Base-by-base conservation (phyloP, 2,797 vertebrate species). In the Brachymystax lenok region DNA sequence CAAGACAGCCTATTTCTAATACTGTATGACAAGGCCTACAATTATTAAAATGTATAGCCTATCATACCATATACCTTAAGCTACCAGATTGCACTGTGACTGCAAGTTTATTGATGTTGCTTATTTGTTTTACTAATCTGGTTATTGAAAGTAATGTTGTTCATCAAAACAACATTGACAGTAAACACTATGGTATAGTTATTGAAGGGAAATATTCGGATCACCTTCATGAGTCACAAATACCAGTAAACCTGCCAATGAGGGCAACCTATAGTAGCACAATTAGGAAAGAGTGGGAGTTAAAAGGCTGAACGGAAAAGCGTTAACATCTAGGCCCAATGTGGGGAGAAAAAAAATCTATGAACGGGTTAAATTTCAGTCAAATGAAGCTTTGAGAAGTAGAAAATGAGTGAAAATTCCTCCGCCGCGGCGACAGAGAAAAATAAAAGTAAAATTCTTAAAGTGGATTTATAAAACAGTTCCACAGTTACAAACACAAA, bases 301-400 rank as follows among this genome's bases (percentile, higher is more conserved):
- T 80, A 61, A 84, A 81, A 81, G 70, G 75, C 71, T 75, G 74
- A 51, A 81, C 77, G 77, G 82, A 79, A 66, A 90, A 88, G 73
- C 83, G 77, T 86, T 80, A 73, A 79, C 76, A 50, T 77, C 54
- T 30, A 30, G 54, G 51, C 40, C 40, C 40, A 7, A 13, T 12
- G 40, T 46, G 40, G 10, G 2, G 40, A 46, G 74, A 68, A 82
- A 77, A 27, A 54, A 78, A 71, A 86, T 77, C 81, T 78, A 17
- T 69, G 90, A 93, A 94, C 76, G 91, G 93, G 94, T 95, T 94
- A 94, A 94, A 77, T 92, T 93, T 94, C 92, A 94, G 86, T 94
- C 94, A 94, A 90, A 87, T 82, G 83, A 82, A 85, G 72, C 90
- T 88, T 85, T 80, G 88, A 93, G 89, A 92, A 92, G 91, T 87